Base-by-base conservation (phyloP, 2,797 vertebrate genomes). In the Holocentrus rufus region DNA sequence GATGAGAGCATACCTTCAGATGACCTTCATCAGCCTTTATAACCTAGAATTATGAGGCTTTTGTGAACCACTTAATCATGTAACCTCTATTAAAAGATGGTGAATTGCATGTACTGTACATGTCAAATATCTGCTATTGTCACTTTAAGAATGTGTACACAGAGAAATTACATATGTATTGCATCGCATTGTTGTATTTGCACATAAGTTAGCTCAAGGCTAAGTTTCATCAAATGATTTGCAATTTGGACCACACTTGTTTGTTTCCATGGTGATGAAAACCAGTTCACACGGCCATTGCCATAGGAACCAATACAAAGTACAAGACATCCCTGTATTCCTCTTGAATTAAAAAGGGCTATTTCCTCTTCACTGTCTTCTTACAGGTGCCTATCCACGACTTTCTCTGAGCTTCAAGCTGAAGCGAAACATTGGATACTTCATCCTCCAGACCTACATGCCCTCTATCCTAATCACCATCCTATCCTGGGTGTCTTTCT, bases 371-470 rank as follows among this genome's bases (percentile, higher is more conserved):
- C 53, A 3, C 52, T 58, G 67, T 52, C 85, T 64, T 55, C 72
- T 67, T 67, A 72, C 89, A 99, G 98, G 98, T 95, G 96, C 97
- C 90, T 99, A 99, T 89, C 98, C 98, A 87, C 96, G 98, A 89
- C 94, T 99, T 74, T 99, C 98, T 46, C 89, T 99, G 91, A 99
- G 98, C 91, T 99, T 99, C 89, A 98, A 96, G 83, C 91, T 99
- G 90, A 99, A 98, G 91, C 95, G 98, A 84, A 99, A 99, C 90
- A 99, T 99, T 17, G 97, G 98, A 42, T 99, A 99, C 91, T 99
- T 99, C 93, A 99, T 99, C 89, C 95, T 99, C 79, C 98, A 99
- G 94, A 99, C 98, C 0, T 99, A 99, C 91, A 99, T 99, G 98
- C 98, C 98, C 89, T 98, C 98, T 72, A 99, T 96, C 85, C 94